Evolutionary conservation across 1,140 invertebrate genomes (phyloP), one percentile per base, ranked within the genome.

Genomic region (Linepithema humile): DNA sequence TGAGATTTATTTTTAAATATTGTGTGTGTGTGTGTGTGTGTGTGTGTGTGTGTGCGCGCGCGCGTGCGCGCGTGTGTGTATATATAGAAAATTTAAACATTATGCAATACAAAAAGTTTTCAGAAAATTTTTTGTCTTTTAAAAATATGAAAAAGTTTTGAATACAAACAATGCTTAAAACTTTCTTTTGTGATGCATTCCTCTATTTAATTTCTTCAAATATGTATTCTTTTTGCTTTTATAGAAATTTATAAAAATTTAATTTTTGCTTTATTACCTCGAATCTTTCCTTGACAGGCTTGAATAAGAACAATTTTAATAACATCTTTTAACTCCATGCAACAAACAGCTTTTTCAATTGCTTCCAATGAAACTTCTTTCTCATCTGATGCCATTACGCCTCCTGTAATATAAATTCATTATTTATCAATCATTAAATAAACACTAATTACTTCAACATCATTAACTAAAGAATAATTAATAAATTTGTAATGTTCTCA

Each of bases 221-320:
- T 48, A 15, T 55, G n/a, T 9, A 7, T 10, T 45, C 32, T 10
- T 17, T 7, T 55, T n/a, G n/a, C n/a, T 45, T 23, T 45, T 50
- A 78, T 40, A 23, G 12, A 10, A 55, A 64, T n/a, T 83, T 48
- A 72, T 5, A 15, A 38, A 38, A 38, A 0, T 57, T n/a, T 60
- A 60, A 50, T 43, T 69, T 53, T 53, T 64, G 10, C 12, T 60
- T 20, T 10, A 0, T 82, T 83, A 89, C 90, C 91, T 32, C 20
- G 50, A 43, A 3, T 45, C 7, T 85, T 60, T 83, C 89, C 90
- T 74, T 90, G 91, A 64, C 91, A 92, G 12, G 87, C 89, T 83
- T 92, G 91, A 80, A 88, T 67, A n/a, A 92, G 84, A 23, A 91
- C 64, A 77, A 91, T 65, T 90, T 92, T 92, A 48, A 90, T 82